A percentile compares a stretch with the other conserved stretches of the same genome.
Conservation (phyloP, 2,888 invertebrate species). For the Zygothrica quintamaculata region DNA sequence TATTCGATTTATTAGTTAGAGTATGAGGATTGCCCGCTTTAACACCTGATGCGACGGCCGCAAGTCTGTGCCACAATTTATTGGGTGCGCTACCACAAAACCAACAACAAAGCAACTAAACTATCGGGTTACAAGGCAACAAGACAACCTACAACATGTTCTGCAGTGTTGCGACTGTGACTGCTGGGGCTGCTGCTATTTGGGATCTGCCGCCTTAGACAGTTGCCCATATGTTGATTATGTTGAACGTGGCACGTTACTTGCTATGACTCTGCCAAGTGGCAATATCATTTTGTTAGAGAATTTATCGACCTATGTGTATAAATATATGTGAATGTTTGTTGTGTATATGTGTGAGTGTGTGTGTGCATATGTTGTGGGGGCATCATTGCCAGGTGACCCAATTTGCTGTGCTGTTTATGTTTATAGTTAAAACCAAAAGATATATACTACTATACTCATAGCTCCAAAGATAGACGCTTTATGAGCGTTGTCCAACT, state of each 20-base stretch:
- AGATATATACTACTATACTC: constrained; percentile 33
- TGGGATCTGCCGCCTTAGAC: constrained; percentile 37
- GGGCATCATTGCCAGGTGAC: constrained; percentile 53
- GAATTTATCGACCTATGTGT: constrained; percentile 56
- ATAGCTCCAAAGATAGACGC: constrained; percentile 32
- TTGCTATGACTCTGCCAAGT: constrained; percentile 51
- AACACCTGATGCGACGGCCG: constrained; percentile 72
- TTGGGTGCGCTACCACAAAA: constrained; percentile 82
- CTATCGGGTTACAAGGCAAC: constrained; percentile 79
- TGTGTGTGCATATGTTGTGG: constrained; percentile 3
- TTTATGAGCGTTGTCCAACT: constrained; percentile 39
- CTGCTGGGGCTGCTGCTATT: constrained; percentile 8
- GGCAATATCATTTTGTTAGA: constrained; percentile 68
- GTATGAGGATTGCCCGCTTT: constrained; percentile 66
- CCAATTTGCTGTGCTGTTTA: constrained; percentile 68
- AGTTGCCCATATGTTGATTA: constrained; percentile 68
- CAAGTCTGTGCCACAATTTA: constrained; percentile 63
- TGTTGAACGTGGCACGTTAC: constrained; percentile 63
- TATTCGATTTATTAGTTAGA: constrained; percentile 23
- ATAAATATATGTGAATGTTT: constrained; percentile 5
- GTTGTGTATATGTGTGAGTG: constrained; percentile 11
- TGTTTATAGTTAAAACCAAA: constrained; percentile 37
- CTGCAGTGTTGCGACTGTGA: constrained; percentile 27
- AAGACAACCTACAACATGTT: constrained; percentile 80
- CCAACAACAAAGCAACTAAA: constrained; percentile 81